phyloP scores from a whole-genome alignment of 2,888 invertebrate species.

The Chrysina gloriosa region DNA sequence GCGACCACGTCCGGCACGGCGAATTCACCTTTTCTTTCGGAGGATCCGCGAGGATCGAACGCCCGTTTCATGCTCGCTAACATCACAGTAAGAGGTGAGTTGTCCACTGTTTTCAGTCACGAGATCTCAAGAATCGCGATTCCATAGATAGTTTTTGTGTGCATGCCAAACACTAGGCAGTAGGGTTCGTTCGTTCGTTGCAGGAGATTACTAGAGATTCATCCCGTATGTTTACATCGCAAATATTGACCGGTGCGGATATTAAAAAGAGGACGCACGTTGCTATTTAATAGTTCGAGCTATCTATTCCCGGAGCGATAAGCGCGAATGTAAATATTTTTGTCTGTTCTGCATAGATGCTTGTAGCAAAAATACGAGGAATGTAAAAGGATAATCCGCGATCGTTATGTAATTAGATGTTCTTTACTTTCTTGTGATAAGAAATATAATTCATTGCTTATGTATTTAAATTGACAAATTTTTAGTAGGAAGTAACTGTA shows the following conservation, averaged over 20 bases:
- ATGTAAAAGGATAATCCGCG: too few relatives aligned
- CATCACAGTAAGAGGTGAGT: conserved; percentile 45
- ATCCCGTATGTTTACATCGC: background rate
- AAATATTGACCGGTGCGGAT: conserved; percentile 22
- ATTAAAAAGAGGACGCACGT: background rate
- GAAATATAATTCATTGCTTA: too few relatives aligned
- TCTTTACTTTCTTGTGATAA: too few relatives aligned
- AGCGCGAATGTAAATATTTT: conserved; percentile 1
- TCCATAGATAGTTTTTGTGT: too few relatives aligned
- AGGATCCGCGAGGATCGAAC: background rate
- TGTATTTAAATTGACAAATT: too few relatives aligned
- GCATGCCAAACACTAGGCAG: too few relatives aligned
- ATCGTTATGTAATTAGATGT: too few relatives aligned
- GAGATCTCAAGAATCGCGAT: too few relatives aligned
- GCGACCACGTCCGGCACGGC: background rate
- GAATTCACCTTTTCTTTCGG: conserved; percentile 17
- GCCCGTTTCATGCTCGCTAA: conserved; percentile 39
- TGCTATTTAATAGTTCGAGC: background rate
- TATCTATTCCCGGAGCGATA: conserved; percentile 10
- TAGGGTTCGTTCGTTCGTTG: too few relatives aligned
- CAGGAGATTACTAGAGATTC: background rate
- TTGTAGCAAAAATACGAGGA: too few relatives aligned
- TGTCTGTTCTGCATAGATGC: background rate
- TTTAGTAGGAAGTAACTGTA: too few relatives aligned
- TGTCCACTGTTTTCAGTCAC: too few relatives aligned